Percentiles rank a stretch among this genome's conserved stretches.
These are phyloP conservation scores for Ophion ellenae DNA, from an alignment of 2,888 invertebrate genomes.

Conservation along the genomic window DNA sequence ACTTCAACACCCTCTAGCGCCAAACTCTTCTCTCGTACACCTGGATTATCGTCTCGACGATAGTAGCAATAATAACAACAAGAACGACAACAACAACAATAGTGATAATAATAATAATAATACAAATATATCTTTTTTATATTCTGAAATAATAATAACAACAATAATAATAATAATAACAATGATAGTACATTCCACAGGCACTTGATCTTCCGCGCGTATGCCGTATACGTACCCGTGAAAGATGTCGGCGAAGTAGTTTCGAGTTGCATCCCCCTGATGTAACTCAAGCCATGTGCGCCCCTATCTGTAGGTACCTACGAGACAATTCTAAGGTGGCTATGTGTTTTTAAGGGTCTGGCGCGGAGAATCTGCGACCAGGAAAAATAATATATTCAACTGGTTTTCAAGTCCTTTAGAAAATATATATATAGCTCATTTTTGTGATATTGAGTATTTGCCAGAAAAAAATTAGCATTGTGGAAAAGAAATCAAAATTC, in stretches of 20 bases:
- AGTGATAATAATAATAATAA: background rate
- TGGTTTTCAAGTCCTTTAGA: no score
- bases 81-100: background rate
- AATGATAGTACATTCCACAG: slow-evolving; percentile 8
- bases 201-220: background rate
- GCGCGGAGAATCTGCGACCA: no score
- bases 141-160: background rate
- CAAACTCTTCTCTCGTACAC: slow-evolving; percentile 18
- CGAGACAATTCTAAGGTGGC: background rate
- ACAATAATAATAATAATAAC: background rate
- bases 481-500: no score
- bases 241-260: slow-evolving; percentile 40
- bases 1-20: background rate
- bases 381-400: no score
- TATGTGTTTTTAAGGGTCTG: background rate
- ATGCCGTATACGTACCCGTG: background rate
- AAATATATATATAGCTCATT: no score
- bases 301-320: slow-evolving; percentile 37
- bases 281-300: slow-evolving; percentile 47
- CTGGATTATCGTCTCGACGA: slow-evolving; percentile 7
- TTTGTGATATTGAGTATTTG: no score
- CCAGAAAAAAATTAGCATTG: no score
- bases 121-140: background rate
- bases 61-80: background rate
- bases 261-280: slow-evolving; percentile 57